Base-by-base conservation (phyloP, 2,113 vertebrate species). In the Microcebus lehilahytsara region DNA sequence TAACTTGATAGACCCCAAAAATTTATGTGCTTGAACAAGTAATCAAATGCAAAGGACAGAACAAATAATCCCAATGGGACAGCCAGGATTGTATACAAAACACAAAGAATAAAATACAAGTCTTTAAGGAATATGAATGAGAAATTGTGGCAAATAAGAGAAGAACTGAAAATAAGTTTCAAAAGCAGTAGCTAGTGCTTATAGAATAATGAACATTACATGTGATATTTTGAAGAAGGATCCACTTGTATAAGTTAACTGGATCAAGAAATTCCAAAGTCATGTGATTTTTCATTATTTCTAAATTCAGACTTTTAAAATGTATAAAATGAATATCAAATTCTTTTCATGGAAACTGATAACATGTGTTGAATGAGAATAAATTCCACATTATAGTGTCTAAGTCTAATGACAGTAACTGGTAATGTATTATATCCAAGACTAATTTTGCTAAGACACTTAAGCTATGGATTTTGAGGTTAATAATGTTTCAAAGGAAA, bases 341-440 rank as follows among this genome's bases (percentile, higher is more conserved):
- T 97, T 97, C 34, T 97, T 95, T 97, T 92, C 78, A 96, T 87
- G 83, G 60, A 97, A 98, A 98, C 85, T 74, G 96, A 95, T 94
- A 30, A 71, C 79, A 91, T 2, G 0, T 75, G 71, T 90, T 97
- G 87, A 97, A 97, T 80, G 93, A 96, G 49, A 97, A 97, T 92
- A 96, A 98, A 96, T 74, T 85, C 97, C 79, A 95, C 27, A 30
- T 27, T 27, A 89, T 7, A 25, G 42, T 95, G 66, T 96, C 95
- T 96, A 96, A 93, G 92, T 95, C 91, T 87, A 74, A 60, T 90
- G 94, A 96, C 84, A 98, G 78, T 87, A 97, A 97, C 30, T 77
- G 80, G 95, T 95, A 88, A 64, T 46, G 40, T 92, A 87, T 89
- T 79, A 62, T 53, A 96, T 37, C 93, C 88, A 72, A 96, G 84